Conservation (phyloP, 1,140 invertebrate genomes). For the Ips typographus region DNA sequence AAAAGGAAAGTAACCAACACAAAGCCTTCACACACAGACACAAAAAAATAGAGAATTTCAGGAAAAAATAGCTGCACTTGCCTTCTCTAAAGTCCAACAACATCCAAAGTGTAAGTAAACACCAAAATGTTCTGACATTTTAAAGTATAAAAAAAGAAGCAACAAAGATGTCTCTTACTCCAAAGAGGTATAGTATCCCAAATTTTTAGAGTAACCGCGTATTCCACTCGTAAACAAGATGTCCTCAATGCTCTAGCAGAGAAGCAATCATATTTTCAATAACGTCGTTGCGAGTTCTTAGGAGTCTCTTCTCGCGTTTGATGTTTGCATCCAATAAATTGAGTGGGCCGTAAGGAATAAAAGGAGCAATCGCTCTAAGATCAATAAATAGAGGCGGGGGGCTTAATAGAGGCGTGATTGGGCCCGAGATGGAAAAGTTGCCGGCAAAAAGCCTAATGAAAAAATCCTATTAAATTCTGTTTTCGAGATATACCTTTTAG, state of each 20-base stretch:
- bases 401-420: conserved; percentile 36
- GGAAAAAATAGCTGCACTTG: too few relatives aligned
- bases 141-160: background rate
- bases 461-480: conserved; percentile 39
- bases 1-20: too few relatives aligned
- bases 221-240: conserved; percentile 11
- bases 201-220: conserved; percentile 10
- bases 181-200: conserved; percentile 2
- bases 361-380: conserved; percentile 20
- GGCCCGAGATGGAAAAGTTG: conserved; percentile 26
- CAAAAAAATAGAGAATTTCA: too few relatives aligned
- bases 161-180: background rate
- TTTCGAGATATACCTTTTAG: conserved; percentile 34
- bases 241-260: conserved; percentile 8
- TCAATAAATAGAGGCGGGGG: conserved; percentile 33
- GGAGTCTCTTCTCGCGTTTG: conserved; percentile 17
- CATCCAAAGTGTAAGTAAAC: background rate
- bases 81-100: too few relatives aligned
- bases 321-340: conserved; percentile 29
- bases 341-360: conserved; percentile 21
- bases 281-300: conserved; percentile 13
- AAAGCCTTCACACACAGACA: too few relatives aligned
- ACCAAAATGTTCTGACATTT: background rate
- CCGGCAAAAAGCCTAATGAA: conserved; percentile 37
- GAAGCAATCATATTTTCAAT: conserved; percentile 27